Percentiles rank a stretch among this genome's conserved stretches.
Conservation (phyloP, 2,113 vertebrate species). For the Callipepla squamata region DNA sequence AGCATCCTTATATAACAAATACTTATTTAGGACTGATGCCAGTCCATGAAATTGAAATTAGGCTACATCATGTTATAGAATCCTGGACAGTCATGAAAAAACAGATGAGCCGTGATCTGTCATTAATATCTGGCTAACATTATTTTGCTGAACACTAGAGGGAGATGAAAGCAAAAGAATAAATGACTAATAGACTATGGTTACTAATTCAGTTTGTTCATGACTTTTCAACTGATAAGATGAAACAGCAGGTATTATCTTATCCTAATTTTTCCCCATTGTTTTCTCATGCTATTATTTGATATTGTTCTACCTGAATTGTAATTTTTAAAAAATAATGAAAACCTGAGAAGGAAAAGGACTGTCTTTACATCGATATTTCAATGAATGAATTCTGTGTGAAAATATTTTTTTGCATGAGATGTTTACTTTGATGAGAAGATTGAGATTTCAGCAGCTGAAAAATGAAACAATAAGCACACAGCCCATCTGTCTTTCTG, state of each 20-base stretch:
- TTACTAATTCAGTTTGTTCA: neutral
- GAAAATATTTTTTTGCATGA: neutral
- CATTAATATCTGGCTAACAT: neutral
- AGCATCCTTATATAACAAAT: neutral
- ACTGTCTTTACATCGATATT: neutral
- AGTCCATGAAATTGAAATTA: neutral
- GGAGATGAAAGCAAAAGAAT: slow-evolving; percentile 70
- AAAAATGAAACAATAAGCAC: neutral
- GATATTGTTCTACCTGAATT: neutral
- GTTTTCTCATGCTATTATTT: neutral
- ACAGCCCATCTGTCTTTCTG: neutral
- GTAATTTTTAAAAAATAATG: neutral
- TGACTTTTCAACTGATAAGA: neutral
- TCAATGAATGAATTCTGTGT: neutral
- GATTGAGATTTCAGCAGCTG: neutral
- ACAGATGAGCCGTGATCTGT: neutral
- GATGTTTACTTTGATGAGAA: neutral
- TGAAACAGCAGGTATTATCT: neutral
- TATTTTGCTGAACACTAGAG: slow-evolving; percentile 55
- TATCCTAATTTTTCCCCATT: neutral
- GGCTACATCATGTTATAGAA: neutral
- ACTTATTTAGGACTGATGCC: neutral
- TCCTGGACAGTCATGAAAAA: neutral
- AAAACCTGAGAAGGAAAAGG: neutral
- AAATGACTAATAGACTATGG: neutral